Percentiles rank a stretch among this genome's conserved stretches.
phyloP scores from a whole-genome alignment of 2,113 vertebrate species.

The Erythrocercus mccallii region DNA sequence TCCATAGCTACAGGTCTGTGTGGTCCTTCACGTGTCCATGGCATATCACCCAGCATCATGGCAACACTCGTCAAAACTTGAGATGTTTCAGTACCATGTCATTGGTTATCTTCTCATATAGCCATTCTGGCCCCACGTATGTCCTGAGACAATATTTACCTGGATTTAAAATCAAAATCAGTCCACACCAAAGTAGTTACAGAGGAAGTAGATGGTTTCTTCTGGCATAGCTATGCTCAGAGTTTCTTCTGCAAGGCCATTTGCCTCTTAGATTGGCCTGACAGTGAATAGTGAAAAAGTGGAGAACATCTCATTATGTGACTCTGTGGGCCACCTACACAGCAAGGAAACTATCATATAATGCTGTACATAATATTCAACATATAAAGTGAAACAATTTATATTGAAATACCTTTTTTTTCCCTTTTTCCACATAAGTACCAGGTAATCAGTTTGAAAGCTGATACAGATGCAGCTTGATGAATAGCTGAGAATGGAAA shows the following conservation, averaged over 20 bases:
- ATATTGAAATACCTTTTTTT: not conserved
- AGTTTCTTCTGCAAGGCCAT: not conserved
- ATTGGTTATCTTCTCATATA: not conserved
- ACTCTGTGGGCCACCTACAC: not conserved
- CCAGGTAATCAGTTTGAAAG: not conserved
- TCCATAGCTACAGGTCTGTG: not conserved
- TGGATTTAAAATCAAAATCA: not conserved
- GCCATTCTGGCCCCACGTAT: not conserved
- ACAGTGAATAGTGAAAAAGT: not conserved
- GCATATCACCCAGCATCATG: accelerated
- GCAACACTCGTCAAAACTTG: not conserved
- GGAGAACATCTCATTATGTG: not conserved
- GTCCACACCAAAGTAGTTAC: not conserved
- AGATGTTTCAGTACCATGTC: not conserved
- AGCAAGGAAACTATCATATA: accelerated
- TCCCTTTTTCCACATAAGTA: not conserved
- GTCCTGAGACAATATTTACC: not conserved
- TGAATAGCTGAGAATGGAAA: not conserved
- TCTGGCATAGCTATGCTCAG: not conserved
- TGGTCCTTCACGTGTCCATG: accelerated
- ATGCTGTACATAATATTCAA: not conserved
- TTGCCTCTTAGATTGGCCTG: not conserved
- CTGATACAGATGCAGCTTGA: not conserved
- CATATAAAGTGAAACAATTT: not conserved
- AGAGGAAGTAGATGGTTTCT: not conserved